phyloP scores from a whole-genome alignment of 2,888 invertebrate species.

The Hymenopus coronatus region DNA sequence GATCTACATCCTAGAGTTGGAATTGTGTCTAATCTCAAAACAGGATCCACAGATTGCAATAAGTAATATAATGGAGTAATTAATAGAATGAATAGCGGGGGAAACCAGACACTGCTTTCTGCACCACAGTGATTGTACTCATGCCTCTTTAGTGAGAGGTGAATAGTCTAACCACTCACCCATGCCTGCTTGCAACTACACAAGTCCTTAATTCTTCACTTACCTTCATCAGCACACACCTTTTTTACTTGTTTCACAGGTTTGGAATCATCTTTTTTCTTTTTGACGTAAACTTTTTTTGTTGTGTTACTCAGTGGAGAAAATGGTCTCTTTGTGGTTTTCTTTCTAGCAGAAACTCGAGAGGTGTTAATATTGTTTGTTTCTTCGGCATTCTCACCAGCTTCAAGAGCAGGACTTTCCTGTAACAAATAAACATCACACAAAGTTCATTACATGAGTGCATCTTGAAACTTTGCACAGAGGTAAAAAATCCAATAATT shows the following conservation, averaged over 20 bases:
- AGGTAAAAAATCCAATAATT: no score
- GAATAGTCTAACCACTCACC: no score
- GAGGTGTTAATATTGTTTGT: not conserved
- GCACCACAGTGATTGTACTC: no score
- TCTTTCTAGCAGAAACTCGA: not conserved
- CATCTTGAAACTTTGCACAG: no score
- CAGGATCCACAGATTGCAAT: no score
- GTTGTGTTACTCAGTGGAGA: slow-evolving; percentile 6
- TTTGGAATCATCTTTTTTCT: not conserved
- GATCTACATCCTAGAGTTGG: no score
- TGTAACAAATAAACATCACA: not conserved
- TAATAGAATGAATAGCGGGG: no score
- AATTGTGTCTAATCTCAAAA: no score
- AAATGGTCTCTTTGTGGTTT: slow-evolving; percentile 17
- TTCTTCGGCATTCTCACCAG: not conserved
- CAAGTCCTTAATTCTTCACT: not conserved
- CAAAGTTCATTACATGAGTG: not conserved
- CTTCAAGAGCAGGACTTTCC: not conserved
- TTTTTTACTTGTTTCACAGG: not conserved
- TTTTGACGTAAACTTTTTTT: not conserved
- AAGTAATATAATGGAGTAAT: no score
- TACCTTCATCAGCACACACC: not conserved
- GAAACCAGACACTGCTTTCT: no score
- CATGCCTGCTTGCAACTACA: no score
- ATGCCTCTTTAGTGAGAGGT: no score